Evolutionary conservation across 2,888 invertebrate genomes (phyloP), one percentile per base, ranked within the genome.

Genomic region (Mylabris sibirica): DNA sequence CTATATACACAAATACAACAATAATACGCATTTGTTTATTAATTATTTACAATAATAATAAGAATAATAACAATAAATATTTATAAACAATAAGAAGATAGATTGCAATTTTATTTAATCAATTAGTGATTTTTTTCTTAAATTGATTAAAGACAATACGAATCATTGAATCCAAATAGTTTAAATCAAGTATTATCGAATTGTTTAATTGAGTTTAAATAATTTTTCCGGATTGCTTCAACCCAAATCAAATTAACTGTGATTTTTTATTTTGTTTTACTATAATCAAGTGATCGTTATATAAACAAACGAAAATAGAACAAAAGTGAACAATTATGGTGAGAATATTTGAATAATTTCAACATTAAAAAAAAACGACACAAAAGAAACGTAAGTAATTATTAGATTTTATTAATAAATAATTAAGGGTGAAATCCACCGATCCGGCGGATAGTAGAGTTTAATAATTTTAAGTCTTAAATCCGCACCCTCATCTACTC

Each of bases 121-220:
- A 22, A 2, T 57, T 20, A 14, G 57, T 57, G 57, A 9, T 24
- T 57, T 57, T 57, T 9, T 1, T 57, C 12, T 24, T 9, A 3
- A 3, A 57, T 57, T 11, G 11, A 53, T 49, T 5, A 3, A n/a
- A 49, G 17, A 9, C n/a, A 49, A 49, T 1, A 76, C 75, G 71
- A 72, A 67, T 77, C 79, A 80, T 80, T 81, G 78, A 77, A 65
- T 77, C 72, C 71, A 22, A 74, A 78, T 73, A 77, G 74, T 75
- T 79, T 76, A 77, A 79, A 80, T 81, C 79, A 75, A 79, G 74
- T 79, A 76, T 74, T 71, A 68, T 74, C 66, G 71, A 77, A 80
- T 81, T 80, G 81, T 72, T 78, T 80, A 80, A 81, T 81, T 80
- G 80, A 71, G 78, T 78, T 76, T 76, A 72, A 76, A 67, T 80